phyloP scores from a whole-genome alignment of 2,797 vertebrate species.

The Eospalax fontanierii region DNA sequence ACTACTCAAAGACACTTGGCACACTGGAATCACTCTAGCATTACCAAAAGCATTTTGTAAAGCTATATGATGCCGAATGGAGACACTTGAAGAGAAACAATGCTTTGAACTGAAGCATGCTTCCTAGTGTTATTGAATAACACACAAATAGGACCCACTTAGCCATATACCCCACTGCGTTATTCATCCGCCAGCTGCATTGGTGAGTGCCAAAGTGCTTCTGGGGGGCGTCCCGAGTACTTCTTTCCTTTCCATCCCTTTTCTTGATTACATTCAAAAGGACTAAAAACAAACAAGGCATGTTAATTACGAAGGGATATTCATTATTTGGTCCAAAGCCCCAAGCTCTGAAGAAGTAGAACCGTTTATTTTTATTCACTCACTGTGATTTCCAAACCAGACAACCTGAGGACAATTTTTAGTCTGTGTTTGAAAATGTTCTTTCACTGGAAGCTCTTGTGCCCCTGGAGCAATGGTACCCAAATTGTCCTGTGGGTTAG shows the following conservation, averaged over 20 bases:
- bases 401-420: neutral
- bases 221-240: constrained; percentile 83
- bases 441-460: neutral
- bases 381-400: constrained; percentile 42
- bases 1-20: constrained; percentile 69
- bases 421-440: neutral
- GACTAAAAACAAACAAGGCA: constrained; percentile 87
- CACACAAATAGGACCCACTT: constrained; percentile 81
- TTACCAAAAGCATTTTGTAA: constrained; percentile 59
- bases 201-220: constrained; percentile 79
- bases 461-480: neutral
- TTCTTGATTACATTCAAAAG: constrained; percentile 90
- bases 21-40: constrained; percentile 56
- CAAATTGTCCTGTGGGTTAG: neutral
- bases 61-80: constrained; percentile 67
- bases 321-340: constrained; percentile 87
- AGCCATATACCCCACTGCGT: constrained; percentile 51
- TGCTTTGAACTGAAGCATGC: constrained; percentile 80
- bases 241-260: constrained; percentile 87
- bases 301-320: constrained; percentile 88
- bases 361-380: constrained; percentile 86
- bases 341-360: constrained; percentile 86
- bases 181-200: constrained; percentile 78
- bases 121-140: constrained; percentile 79
- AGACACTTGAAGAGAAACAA: constrained; percentile 80